Base-by-base conservation (phyloP, 2,888 invertebrate species). In the Tipula unca region DNA sequence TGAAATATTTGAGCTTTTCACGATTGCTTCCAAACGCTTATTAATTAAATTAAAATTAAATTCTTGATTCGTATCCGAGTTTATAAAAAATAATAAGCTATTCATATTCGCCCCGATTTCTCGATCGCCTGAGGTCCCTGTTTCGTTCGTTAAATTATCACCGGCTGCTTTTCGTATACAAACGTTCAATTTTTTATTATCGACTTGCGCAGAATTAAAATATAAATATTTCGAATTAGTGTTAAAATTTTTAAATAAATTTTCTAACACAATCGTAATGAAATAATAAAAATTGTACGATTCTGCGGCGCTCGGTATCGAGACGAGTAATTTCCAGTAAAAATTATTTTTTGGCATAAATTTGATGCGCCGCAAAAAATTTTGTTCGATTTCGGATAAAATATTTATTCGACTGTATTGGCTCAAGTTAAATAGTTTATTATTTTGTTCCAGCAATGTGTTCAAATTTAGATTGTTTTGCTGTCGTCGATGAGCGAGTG, bases 251-350 rank as follows among this genome's bases (percentile, higher is more conserved):
- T 91, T 90, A 86, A 93, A 91, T 39, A 91, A 92, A 87, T 91
- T 89, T 84, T 90, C 87, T 86, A 93, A 88, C 90, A 92, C 91
- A 87, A 91, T 91, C 86, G 92, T 91, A 85, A 93, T 88, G 87
- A 92, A 90, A 87, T 92, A 90, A 86, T 91, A 91, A 86, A 89
- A 90, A 86, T 90, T 88, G 17, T 92, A 87, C 89, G 92, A 91
- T 88, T 92, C 91, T 29, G 89, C 89, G 85, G 91, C 87, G 87
- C 92, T 91, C 0, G 94, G 93, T 86, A 93, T 91, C 6, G 93
- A 93, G 85, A 94, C 89, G 4, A 93, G 92, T 39, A 94, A 89
- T 90, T 95, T 95, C 94, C 94, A 95, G 87, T 90, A 92, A n/a
- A 91, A 87, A 85, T 25, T 54, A 85, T 85, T 29, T 69, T 84